phyloP scores from a whole-genome alignment of 2,797 vertebrate species.

The Poecilia gillii region DNA sequence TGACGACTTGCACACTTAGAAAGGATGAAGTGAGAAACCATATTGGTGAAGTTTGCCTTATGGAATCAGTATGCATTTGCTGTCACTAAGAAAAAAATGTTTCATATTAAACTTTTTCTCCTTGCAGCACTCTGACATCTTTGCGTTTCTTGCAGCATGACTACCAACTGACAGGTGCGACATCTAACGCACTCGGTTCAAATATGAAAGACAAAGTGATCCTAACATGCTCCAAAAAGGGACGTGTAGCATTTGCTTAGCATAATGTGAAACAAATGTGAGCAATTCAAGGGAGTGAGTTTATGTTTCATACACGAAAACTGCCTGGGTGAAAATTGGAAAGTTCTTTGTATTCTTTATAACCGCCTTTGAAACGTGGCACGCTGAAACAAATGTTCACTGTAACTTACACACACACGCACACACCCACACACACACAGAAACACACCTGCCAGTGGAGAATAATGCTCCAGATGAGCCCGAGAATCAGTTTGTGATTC shows the following conservation, averaged over 20 bases:
- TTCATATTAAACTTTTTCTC: neutral
- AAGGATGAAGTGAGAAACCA: neutral
- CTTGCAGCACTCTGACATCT: neutral
- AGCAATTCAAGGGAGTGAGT: neutral
- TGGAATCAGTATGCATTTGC: neutral
- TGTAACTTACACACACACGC: constrained; percentile 39
- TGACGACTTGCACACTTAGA: neutral
- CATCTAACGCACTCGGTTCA: neutral
- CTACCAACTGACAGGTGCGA: neutral
- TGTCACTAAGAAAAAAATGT: neutral
- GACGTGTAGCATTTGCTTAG: neutral
- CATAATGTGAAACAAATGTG: constrained; percentile 1
- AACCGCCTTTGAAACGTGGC: neutral
- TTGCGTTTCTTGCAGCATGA: neutral
- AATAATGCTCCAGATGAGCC: constrained; percentile 99
- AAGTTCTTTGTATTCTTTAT: neutral
- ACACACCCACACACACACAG: constrained; percentile 61
- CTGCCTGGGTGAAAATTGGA: neutral
- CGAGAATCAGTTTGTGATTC: constrained; percentile 98
- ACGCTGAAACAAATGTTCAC: neutral
- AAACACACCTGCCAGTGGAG: constrained; percentile 96
- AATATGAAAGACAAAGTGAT: neutral
- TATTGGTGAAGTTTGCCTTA: neutral
- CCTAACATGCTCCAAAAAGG: neutral
- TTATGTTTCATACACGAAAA: neutral